A percentile compares a stretch with the other conserved stretches of the same genome.
phyloP scores from a whole-genome alignment of 2,113 vertebrate genomes.

The Corynorhinus townsendii region DNA sequence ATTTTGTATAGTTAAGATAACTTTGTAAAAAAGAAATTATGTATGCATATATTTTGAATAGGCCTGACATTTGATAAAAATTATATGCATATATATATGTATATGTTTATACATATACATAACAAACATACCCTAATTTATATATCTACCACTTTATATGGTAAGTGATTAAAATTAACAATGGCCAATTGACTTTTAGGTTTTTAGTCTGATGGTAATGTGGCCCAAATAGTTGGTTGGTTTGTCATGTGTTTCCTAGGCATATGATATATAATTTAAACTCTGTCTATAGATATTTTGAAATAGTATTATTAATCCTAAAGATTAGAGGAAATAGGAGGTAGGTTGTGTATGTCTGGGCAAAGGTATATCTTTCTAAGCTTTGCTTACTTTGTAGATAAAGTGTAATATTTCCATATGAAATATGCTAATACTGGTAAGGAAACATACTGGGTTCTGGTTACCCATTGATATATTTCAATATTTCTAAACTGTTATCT shows the following conservation, averaged over 20 bases:
- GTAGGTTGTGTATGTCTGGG: neutral
- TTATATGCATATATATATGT: neutral
- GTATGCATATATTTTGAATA: neutral
- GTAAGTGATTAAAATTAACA: neutral
- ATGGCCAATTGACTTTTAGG: neutral
- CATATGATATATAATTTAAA: neutral
- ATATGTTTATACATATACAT: neutral
- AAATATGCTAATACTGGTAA: neutral
- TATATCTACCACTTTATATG: neutral
- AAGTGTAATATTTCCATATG: neutral
- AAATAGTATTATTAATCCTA: neutral
- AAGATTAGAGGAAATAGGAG: neutral
- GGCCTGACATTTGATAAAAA: neutral
- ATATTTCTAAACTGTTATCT: neutral
- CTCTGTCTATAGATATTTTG: neutral
- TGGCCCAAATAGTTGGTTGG: neutral
- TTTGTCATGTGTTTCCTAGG: neutral
- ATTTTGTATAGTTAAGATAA: neutral
- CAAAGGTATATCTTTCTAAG: neutral
- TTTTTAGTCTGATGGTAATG: neutral
- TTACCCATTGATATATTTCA: neutral
- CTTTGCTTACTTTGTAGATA: neutral
- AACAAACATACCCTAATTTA: neutral
- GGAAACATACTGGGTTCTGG: neutral
- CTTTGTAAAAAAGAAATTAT: neutral